A percentile compares a stretch with the other conserved stretches of the same genome.
Conservation (phyloP, 2,888 invertebrate genomes). For the Hipparchia sbordonii region DNA sequence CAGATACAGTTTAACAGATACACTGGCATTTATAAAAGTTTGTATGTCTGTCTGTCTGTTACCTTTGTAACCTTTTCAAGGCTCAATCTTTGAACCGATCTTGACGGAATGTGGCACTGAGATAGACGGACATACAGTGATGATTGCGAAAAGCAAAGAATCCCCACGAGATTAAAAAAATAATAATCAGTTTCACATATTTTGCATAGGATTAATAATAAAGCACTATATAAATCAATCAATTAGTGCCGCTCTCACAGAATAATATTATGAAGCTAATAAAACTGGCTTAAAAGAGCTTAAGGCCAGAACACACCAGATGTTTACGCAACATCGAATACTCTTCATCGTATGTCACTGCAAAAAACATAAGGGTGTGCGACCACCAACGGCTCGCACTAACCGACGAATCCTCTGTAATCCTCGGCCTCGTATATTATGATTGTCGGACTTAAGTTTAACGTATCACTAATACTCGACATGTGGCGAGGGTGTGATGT, state of each 20-base stretch:
- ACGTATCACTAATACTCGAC: constrained; percentile 70
- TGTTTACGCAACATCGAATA: constrained; percentile 49
- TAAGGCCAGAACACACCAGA: constrained; percentile 52
- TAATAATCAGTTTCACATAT: too few species aligned
- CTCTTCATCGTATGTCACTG: constrained; percentile 63
- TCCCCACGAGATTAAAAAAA: too few species aligned
- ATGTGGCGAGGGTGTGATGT: constrained; percentile 60
- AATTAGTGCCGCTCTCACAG: background rate
- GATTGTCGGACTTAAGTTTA: constrained; percentile 73
- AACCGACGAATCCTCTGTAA: constrained; percentile 70
- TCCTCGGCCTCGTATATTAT: constrained; percentile 74
- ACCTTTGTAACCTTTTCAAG: too few species aligned
- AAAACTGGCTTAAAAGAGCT: constrained; percentile 26
- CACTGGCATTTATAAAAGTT: too few species aligned
- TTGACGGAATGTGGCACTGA: too few species aligned
- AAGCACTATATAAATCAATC: background rate
- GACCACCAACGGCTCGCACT: constrained; percentile 70
- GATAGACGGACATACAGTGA: too few species aligned
- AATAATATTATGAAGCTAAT: constrained; percentile 13
- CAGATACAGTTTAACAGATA: too few species aligned
- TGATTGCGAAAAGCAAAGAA: too few species aligned
- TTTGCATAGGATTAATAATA: too few species aligned
- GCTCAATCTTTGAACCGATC: too few species aligned
- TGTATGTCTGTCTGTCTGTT: too few species aligned
- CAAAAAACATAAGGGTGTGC: constrained; percentile 62